Conservation (phyloP, 2,797 vertebrate species). For the Xenops minutus region DNA sequence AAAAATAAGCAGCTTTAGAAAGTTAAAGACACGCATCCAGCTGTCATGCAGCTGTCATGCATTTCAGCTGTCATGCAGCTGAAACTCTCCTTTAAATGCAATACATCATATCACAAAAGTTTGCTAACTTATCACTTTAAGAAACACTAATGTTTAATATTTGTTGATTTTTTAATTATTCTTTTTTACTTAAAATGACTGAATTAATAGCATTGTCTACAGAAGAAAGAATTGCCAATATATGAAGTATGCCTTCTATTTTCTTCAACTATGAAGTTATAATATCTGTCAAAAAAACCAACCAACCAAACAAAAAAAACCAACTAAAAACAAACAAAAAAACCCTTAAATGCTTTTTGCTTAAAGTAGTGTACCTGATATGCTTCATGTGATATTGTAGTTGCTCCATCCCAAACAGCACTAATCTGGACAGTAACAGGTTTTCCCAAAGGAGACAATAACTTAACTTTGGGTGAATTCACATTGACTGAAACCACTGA, state of each 20-base stretch:
- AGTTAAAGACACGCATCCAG: neutral
- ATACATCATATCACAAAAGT: neutral
- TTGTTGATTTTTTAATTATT: accelerated
- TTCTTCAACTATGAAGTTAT: neutral
- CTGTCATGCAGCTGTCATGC: too few relatives aligned
- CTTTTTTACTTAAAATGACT: neutral
- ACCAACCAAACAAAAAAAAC: too few relatives aligned
- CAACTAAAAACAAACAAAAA: neutral
- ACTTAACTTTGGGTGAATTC: constrained; percentile 73
- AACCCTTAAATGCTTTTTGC: neutral
- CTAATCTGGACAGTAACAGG: constrained; percentile 80
- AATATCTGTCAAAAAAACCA: neutral
- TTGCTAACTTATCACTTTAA: neutral
- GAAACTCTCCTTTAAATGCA: neutral
- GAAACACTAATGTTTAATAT: neutral
- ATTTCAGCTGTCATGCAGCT: too few relatives aligned
- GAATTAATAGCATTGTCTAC: neutral
- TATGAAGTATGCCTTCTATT: neutral
- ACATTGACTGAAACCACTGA: constrained; percentile 80
- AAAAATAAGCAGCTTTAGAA: neutral
- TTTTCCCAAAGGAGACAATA: constrained; percentile 76
- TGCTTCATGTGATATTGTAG: constrained; percentile 69
- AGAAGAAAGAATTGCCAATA: neutral
- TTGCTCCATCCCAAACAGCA: constrained; percentile 83
- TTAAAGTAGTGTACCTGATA: constrained; percentile 81